These are phyloP conservation scores for Etia nguti DNA, from an alignment of 2,113 vertebrate genomes.

Conservation along the genomic window DNA sequence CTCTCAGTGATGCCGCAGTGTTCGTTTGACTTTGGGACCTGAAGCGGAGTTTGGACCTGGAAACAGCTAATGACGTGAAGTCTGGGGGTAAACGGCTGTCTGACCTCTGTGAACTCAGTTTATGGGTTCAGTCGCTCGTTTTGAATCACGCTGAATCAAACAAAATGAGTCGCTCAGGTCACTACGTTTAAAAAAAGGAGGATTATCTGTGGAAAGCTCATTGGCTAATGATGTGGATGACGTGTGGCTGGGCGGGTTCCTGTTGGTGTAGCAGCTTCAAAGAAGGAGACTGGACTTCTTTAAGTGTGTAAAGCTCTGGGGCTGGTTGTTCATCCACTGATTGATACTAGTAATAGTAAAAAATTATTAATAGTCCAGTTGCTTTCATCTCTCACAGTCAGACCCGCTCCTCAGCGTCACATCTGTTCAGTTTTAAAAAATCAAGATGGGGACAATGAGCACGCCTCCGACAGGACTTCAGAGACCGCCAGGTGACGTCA, in stretches of 20 bases:
- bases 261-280: not conserved
- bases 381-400: fast-evolving
- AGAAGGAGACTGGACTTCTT: not conserved
- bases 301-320: not conserved
- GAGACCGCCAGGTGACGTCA: not conserved
- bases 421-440: not conserved
- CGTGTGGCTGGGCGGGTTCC: not conserved
- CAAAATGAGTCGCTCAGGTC: not conserved
- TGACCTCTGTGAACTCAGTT: not conserved
- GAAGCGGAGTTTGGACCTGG: not conserved
- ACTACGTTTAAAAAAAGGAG: not conserved
- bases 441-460: not conserved
- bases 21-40: not conserved
- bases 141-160: too few species aligned
- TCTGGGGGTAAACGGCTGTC: not conserved
- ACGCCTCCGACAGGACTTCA: not conserved
- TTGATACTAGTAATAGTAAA: not conserved
- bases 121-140: not conserved
- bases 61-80: not conserved
- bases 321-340: not conserved
- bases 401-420: not conserved
- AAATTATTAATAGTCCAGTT: not conserved
- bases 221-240: not conserved
- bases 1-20: not conserved
- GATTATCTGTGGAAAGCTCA: not conserved